Evolutionary conservation across 2,113 vertebrate genomes (phyloP).

Genomic region (Sula dactylatra): DNA sequence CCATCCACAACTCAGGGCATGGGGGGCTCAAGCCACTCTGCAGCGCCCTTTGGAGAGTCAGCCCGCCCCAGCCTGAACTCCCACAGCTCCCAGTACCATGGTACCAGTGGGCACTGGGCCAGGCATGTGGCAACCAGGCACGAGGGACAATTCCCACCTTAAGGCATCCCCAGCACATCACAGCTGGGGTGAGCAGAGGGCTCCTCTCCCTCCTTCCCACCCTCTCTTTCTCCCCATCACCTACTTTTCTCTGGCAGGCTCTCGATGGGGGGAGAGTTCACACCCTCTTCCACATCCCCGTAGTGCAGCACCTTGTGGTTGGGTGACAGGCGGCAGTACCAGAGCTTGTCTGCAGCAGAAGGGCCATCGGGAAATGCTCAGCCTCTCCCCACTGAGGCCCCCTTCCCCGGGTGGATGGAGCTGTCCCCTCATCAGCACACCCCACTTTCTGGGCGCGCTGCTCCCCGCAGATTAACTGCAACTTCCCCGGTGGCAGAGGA

Average conservation of each 20-base stretch:
- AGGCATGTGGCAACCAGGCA: not conserved
- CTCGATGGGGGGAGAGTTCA: slow-evolving; percentile 80
- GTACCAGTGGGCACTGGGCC: not conserved
- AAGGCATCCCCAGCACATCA: not conserved
- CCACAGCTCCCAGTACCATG: not conserved
- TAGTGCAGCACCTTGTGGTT: slow-evolving; percentile 98
- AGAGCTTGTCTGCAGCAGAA: slow-evolving; percentile 86
- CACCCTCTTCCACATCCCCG: slow-evolving; percentile 87
- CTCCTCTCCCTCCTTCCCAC: not conserved
- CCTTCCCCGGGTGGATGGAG: not conserved
- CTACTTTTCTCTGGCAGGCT: slow-evolving; percentile 89
- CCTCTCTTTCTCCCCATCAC: slow-evolving; percentile 6
- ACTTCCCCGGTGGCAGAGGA: accelerated
- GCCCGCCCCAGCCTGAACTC: not conserved
- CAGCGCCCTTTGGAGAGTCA: not conserved
- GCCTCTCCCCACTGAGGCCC: not conserved
- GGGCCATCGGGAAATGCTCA: not conserved
- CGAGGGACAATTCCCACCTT: not conserved
- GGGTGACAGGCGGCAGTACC: slow-evolving; percentile 95
- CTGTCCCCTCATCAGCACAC: not conserved
- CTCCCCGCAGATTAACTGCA: not conserved
- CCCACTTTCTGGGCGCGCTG: not conserved
- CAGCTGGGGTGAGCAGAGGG: not conserved
- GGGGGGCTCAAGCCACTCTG: not conserved
- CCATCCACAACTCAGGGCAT: not conserved